Evolutionary conservation across 2,888 invertebrate genomes (phyloP), one percentile per base, ranked within the genome.

Genomic region (Litoditis marina): DNA sequence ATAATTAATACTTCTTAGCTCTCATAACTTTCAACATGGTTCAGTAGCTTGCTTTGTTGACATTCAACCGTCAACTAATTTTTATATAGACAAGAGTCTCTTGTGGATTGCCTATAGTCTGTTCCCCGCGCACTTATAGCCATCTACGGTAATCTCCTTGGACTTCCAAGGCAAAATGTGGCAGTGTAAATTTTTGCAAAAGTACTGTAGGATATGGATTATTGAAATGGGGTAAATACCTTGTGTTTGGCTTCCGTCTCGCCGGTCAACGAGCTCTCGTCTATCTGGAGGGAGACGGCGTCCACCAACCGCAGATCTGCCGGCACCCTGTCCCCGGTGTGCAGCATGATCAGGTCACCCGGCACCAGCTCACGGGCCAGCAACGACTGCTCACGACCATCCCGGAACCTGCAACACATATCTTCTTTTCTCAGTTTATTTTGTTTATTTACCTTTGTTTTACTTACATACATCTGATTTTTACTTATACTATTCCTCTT

Each of bases 261-360:
- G 16, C 98, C 98, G 0, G 98, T 98, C 84, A 99, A 95, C 73
- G 94, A 94, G 56, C 94, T 94, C 86, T 98, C 98, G 84, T 98
- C 98, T 52, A 99, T 90, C 3, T 91, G 90, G 70, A 98, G 87
- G 2, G 71, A 63, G 34, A 69, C 65, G 28, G 69, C 87, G 84
- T 95, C 94, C 84, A 91, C 91, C n/a, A 99, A 87, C 36, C 98
- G 87, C 36, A 96, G 86, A 86, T 98, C 98, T 1, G 96, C 98
- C 6, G 98, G 96, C 1, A 98, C 93, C 58, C 94, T 87, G 85
- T 98, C 96, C 13, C 98, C 98, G 39, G 95, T 90, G 84, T 90
- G 90, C 56, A 98, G 86, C 78, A 91, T 88, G 0, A 98, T 91
- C 67, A 99, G 88, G 85, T 98, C 98, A 27, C 98, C 98, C 1